Evolutionary conservation across 2,888 invertebrate genomes (phyloP).

Genomic region (Acleris emargana): DNA sequence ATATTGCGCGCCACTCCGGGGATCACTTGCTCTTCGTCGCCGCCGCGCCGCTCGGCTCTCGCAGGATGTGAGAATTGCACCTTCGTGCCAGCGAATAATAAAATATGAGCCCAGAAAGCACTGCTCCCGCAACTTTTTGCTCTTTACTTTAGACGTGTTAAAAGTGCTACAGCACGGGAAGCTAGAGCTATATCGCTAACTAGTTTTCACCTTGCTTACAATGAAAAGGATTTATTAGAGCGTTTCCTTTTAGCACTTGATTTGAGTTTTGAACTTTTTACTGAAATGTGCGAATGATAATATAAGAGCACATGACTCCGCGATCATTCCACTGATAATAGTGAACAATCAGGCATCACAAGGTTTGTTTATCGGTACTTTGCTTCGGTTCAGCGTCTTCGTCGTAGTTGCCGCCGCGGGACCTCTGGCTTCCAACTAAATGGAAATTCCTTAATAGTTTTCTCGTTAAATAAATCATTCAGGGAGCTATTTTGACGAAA

Average conservation of each 20-base stretch:
- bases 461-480: constrained; percentile 2
- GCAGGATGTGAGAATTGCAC: constrained; percentile 47
- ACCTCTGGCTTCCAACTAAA: constrained; percentile 30
- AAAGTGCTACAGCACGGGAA: constrained; percentile 40
- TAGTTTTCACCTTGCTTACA: constrained; percentile 35
- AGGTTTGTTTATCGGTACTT: constrained; percentile 41
- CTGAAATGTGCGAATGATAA: background rate
- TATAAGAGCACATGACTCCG: background rate
- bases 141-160: constrained; percentile 45
- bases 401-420: constrained; percentile 41
- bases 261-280: constrained; percentile 18
- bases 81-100: constrained; percentile 50
- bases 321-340: background rate
- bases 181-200: constrained; percentile 37
- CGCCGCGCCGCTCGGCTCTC: constrained; percentile 20
- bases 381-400: constrained; percentile 46
- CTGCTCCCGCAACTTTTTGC: constrained; percentile 46
- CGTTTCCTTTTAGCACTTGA: constrained; percentile 26
- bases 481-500: no score
- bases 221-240: constrained; percentile 30
- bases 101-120: constrained; percentile 49
- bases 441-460: constrained; percentile 21
- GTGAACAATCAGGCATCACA: constrained; percentile 18
- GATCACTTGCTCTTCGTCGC: constrained; percentile 34
- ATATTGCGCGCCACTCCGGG: constrained; percentile 27